Evolutionary conservation across 2,797 vertebrate genomes (phyloP).

Genomic region (Tarsius wallacei): DNA sequence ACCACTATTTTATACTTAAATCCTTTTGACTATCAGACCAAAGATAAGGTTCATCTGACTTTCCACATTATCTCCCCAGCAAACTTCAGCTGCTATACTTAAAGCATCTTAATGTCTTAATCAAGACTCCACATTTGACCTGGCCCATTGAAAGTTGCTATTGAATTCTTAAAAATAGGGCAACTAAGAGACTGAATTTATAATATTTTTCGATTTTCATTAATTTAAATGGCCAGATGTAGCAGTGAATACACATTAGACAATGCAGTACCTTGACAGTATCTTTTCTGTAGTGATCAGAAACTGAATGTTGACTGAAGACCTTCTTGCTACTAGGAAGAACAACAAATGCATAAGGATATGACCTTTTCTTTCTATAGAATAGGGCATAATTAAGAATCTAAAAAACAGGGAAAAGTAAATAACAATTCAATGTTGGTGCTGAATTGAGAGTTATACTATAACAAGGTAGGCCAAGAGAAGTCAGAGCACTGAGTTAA

Average conservation of each 20-base stretch:
- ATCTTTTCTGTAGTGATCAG: neutral
- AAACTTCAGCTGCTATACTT: constrained; percentile 1
- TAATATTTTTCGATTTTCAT: constrained; percentile 20
- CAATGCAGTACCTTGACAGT: neutral
- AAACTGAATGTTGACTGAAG: constrained; percentile 52
- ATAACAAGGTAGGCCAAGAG: neutral
- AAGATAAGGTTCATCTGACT: constrained; percentile 51
- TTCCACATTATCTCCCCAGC: neutral
- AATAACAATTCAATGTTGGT: neutral
- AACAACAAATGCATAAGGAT: constrained; percentile 36
- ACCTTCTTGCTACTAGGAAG: constrained; percentile 37
- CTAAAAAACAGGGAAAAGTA: constrained; percentile 25
- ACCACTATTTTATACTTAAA: constrained; percentile 8
- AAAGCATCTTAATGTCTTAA: neutral
- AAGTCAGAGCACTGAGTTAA: constrained; percentile 32
- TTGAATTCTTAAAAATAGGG: neutral
- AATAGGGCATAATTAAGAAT: constrained; percentile 31
- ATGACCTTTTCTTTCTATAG: neutral
- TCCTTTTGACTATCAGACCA: neutral
- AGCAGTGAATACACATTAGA: neutral
- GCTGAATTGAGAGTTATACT: neutral
- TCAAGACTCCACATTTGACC: neutral
- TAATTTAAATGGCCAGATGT: neutral
- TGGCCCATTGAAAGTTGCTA: neutral
- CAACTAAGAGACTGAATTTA: constrained; percentile 10